Conservation (phyloP, 2,797 vertebrate species). For the Erethizon dorsatum region DNA sequence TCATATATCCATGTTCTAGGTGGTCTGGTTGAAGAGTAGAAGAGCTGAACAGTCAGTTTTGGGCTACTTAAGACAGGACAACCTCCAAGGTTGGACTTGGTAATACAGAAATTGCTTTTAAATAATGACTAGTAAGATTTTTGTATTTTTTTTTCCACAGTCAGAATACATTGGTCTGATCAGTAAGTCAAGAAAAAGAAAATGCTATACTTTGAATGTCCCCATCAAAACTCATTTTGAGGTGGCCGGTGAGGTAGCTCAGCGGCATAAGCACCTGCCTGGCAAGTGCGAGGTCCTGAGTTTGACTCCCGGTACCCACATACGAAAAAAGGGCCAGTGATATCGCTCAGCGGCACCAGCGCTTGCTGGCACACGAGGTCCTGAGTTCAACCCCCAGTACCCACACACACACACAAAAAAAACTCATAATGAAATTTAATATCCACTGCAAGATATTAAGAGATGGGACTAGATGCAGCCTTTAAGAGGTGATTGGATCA, state of each 20-base stretch:
- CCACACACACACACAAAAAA: not conserved
- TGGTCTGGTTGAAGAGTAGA: not conserved
- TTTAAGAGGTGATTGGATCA: not conserved
- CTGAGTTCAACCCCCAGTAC: too few relatives aligned
- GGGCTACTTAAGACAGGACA: not conserved
- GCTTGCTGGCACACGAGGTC: too few relatives aligned
- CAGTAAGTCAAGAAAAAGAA: not conserved
- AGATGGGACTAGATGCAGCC: not conserved
- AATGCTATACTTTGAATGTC: not conserved
- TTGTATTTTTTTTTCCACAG: not conserved
- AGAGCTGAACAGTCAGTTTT: not conserved
- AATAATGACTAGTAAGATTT: not conserved
- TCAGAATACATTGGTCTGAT: not conserved
- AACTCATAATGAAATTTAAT: not conserved
- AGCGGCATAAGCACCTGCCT: too few relatives aligned
- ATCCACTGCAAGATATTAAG: not conserved
- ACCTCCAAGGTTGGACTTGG: not conserved
- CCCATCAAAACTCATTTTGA: not conserved
- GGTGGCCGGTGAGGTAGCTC: too few relatives aligned
- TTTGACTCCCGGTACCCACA: too few relatives aligned
- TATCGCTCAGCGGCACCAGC: too few relatives aligned
- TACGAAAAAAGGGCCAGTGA: too few relatives aligned
- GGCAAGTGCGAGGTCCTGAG: too few relatives aligned
- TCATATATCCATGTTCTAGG: not conserved
- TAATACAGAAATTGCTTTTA: not conserved